These are phyloP conservation scores for Chloropsis cyanopogon DNA, from an alignment of 2,113 vertebrate species.

Conservation along the genomic window DNA sequence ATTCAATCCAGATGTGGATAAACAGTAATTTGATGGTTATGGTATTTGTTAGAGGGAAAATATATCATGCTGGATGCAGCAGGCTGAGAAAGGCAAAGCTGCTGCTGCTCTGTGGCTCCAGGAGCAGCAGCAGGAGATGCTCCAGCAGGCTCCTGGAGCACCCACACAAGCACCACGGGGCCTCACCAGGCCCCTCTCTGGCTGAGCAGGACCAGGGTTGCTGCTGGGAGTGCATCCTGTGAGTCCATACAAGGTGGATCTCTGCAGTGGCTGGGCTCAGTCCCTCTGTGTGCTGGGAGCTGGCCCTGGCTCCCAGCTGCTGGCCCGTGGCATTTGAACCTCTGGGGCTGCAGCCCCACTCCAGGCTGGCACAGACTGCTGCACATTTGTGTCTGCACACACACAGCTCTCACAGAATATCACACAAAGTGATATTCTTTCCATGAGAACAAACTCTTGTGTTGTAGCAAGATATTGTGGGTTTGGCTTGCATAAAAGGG, in stretches of 20 bases:
- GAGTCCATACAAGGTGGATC: neutral
- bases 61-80: rapidly evolving
- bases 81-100: neutral
- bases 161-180: too few relatives aligned
- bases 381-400: rapidly evolving
- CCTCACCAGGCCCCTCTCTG: neutral
- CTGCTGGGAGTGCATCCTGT: rapidly evolving
- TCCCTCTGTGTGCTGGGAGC: neutral
- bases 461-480: neutral
- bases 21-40: neutral
- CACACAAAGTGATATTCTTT: neutral
- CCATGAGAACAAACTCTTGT: neutral
- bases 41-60: neutral
- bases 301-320: neutral
- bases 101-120: neutral
- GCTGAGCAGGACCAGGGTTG: neutral
- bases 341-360: neutral
- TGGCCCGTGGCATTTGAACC: rapidly evolving
- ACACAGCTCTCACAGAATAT: neutral
- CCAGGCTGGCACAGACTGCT: neutral
- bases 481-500: neutral
- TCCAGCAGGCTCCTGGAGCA: neutral
- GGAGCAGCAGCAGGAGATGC: neutral
- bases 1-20: neutral
- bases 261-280: neutral